Percentiles rank a stretch among this genome's conserved stretches.
Evolutionary conservation across 2,797 vertebrate genomes (phyloP).

Genomic region (Brachyalestes nurse): DNA sequence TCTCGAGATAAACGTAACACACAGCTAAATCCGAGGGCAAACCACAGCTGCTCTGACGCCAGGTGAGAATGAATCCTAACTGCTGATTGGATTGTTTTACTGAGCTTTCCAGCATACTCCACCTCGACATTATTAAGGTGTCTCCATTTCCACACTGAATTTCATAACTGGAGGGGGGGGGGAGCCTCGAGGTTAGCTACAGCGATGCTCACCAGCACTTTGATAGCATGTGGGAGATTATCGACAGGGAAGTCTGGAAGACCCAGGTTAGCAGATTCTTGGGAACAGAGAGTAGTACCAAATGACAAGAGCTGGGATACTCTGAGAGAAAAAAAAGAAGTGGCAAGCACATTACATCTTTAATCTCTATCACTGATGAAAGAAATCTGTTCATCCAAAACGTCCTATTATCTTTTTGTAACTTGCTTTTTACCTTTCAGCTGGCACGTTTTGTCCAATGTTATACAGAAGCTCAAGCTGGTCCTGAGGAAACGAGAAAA

Average conservation of each 20-base stretch:
- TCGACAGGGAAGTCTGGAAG: slow-evolving; percentile 97
- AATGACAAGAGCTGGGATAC: slow-evolving; percentile 93
- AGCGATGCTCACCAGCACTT: slow-evolving; percentile 84
- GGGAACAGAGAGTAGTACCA: slow-evolving; percentile 92
- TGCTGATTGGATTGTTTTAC: no score
- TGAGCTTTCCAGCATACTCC: no score
- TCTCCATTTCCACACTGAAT: no score
- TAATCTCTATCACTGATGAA: neutral
- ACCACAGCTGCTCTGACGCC: no score
- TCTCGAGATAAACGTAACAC: no score
- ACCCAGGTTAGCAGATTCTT: slow-evolving; percentile 90
- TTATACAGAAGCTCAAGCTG: slow-evolving; percentile 90
- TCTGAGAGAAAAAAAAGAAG: slow-evolving; percentile 71
- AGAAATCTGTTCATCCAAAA: neutral
- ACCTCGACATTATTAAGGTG: no score
- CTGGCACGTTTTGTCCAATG: slow-evolving; percentile 83
- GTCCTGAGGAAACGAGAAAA: slow-evolving; percentile 77
- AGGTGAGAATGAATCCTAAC: no score
- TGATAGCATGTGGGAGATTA: slow-evolving; percentile 85
- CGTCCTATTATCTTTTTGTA: neutral
- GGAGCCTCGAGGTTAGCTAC: no score
- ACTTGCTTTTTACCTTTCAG: slow-evolving; percentile 84
- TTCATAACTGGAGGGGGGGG: no score
- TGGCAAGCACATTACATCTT: neutral
- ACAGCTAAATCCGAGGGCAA: no score